phyloP scores from a whole-genome alignment of 2,888 invertebrate species.

The Clivina fossor region DNA sequence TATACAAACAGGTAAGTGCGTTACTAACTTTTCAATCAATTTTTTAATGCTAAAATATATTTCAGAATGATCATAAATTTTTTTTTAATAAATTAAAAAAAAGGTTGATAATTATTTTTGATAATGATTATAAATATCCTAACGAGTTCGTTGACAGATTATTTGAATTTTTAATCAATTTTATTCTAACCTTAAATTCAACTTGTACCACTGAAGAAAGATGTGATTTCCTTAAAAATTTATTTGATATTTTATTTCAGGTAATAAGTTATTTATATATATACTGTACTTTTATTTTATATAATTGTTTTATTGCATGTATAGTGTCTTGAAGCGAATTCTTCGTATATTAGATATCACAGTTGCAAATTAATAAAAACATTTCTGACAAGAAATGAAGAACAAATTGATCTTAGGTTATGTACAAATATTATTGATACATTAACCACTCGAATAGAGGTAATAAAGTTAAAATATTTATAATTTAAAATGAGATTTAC shows the following conservation, averaged over 20 bases:
- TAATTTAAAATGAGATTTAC: too few species aligned
- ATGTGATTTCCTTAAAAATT: constrained; percentile 2
- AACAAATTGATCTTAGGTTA: constrained; percentile 1
- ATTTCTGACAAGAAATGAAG: constrained; percentile 8
- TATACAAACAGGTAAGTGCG: constrained; percentile 14
- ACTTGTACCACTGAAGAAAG: not conserved
- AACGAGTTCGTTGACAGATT: constrained; percentile 2
- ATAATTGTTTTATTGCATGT: too few species aligned
- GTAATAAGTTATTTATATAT: too few species aligned
- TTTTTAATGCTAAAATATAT: not conserved
- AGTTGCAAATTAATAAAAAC: constrained; percentile 13
- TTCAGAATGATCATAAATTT: not conserved
- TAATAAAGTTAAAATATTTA: constrained; percentile 8
- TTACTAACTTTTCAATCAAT: too few species aligned
- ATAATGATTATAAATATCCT: constrained; percentile 6
- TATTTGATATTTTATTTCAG: constrained; percentile 1
- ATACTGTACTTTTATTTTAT: too few species aligned
- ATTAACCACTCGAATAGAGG: constrained; percentile 10
- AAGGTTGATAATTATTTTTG: constrained; percentile 3
- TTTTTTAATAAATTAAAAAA: constrained; percentile 15
- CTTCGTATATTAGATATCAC: constrained; percentile 8
- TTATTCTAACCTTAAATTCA: not conserved
- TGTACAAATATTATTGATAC: constrained; percentile 1
- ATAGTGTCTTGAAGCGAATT: constrained; percentile 11
- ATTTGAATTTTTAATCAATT: constrained; percentile 11